Evolutionary conservation across 2,888 invertebrate genomes (phyloP).

Genomic region (Drymonia ruficornis): DNA sequence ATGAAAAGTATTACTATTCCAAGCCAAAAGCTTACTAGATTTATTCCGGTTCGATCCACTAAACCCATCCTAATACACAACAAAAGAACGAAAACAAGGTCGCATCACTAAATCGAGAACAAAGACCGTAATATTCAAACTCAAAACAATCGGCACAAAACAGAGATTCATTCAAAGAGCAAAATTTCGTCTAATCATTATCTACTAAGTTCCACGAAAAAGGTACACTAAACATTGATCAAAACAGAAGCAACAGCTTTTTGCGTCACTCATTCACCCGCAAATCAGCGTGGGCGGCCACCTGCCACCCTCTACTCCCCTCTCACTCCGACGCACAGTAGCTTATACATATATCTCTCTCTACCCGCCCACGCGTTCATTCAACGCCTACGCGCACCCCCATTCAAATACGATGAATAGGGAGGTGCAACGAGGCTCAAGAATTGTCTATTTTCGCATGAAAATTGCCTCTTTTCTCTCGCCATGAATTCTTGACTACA

Average conservation of each 20-base stretch:
- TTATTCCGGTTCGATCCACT: too few relatives aligned
- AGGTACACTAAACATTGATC: slow-evolving; percentile 18
- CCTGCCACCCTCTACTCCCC: slow-evolving; percentile 21
- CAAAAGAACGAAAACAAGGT: too few relatives aligned
- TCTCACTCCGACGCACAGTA: slow-evolving; percentile 19
- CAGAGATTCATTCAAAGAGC: too few relatives aligned
- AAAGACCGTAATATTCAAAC: too few relatives aligned
- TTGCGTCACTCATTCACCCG: slow-evolving; percentile 68
- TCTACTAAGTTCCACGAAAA: slow-evolving; percentile 12
- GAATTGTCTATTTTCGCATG: not conserved
- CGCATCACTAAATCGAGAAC: too few relatives aligned
- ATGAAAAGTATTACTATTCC: too few relatives aligned
- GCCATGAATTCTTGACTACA: too few relatives aligned
- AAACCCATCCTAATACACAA: too few relatives aligned
- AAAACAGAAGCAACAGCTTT: slow-evolving; percentile 35
- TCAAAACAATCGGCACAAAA: too few relatives aligned
- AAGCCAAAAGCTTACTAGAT: too few relatives aligned
- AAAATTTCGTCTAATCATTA: slow-evolving; percentile 16
- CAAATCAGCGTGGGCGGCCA: slow-evolving; percentile 47
- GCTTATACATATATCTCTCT: slow-evolving; percentile 30
- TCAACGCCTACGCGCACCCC: slow-evolving; percentile 61
- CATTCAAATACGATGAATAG: slow-evolving; percentile 59
- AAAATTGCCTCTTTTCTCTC: not conserved
- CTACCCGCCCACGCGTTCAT: slow-evolving; percentile 64
- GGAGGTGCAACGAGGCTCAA: slow-evolving; percentile 33